A percentile compares a stretch with the other conserved stretches of the same genome.
Evolutionary conservation across 2,113 vertebrate genomes (phyloP).

Genomic region (Macquaria ambigua): DNA sequence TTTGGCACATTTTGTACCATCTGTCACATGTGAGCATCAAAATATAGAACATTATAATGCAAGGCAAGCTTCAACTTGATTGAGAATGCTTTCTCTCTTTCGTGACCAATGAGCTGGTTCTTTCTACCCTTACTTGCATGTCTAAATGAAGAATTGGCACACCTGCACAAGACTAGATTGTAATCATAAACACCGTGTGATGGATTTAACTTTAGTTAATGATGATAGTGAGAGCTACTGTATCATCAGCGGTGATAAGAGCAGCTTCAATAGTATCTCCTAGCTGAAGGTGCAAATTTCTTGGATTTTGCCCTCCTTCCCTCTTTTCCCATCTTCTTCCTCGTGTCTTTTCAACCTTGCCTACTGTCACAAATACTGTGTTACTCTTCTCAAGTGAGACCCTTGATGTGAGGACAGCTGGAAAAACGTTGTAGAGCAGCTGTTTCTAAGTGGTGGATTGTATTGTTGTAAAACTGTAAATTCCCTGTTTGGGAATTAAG

Average conservation of each 20-base stretch:
- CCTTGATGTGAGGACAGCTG: constrained; percentile 6
- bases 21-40: constrained; percentile 57
- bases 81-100: constrained; percentile 28
- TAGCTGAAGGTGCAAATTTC: not conserved
- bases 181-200: constrained; percentile 41
- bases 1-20: constrained; percentile 51
- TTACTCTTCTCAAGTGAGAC: not conserved
- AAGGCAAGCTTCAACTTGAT: constrained; percentile 41
- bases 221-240: constrained; percentile 27
- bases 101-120: constrained; percentile 52
- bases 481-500: not conserved
- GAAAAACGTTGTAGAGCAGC: not conserved
- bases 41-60: constrained; percentile 29
- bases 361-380: not conserved
- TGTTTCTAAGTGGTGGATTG: not conserved
- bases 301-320: not conserved
- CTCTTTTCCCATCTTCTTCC: not conserved
- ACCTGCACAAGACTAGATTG: constrained; percentile 31
- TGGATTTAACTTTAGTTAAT: constrained; percentile 49
- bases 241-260: constrained; percentile 16
- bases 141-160: constrained; percentile 47
- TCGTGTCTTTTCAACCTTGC: not conserved
- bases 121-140: constrained; percentile 11
- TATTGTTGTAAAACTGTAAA: not conserved
- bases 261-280: constrained; percentile 1